A percentile compares a stretch with the other conserved stretches of the same genome.
These are phyloP conservation scores for Hirtodrosophila duncani DNA, from an alignment of 2,888 invertebrate genomes.

Conservation along the genomic window DNA sequence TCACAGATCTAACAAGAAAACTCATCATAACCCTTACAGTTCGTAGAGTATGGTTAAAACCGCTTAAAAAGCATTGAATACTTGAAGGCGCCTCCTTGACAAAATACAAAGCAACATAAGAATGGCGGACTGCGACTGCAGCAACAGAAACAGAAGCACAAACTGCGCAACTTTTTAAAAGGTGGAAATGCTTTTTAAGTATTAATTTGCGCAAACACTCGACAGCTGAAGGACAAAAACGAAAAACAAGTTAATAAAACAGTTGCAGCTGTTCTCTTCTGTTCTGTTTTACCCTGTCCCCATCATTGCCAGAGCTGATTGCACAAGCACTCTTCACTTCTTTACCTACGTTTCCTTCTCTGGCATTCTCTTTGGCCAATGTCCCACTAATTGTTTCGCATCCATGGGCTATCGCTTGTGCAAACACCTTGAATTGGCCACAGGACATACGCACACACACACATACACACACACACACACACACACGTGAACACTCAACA, in stretches of 20 bases:
- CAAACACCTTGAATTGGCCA: constrained; percentile 40
- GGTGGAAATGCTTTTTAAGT: constrained; percentile 52
- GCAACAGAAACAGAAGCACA: constrained; percentile 18
- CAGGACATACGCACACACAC: constrained; percentile 48
- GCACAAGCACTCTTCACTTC: constrained; percentile 3
- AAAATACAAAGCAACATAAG: not conserved
- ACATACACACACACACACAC: constrained; percentile 23
- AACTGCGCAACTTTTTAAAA: constrained; percentile 39
- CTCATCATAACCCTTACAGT: no score
- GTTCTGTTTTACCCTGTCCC: no score
- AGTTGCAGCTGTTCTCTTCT: constrained; percentile 39
- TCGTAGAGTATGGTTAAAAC: constrained; percentile 8
- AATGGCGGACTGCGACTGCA: constrained; percentile 2
- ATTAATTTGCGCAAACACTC: constrained; percentile 58
- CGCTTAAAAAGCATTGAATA: constrained; percentile 26
- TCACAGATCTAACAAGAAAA: no score
- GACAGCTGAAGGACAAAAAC: constrained; percentile 14
- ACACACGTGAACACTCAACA: not conserved
- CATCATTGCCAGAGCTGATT: no score
- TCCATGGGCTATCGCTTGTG: constrained; percentile 46
- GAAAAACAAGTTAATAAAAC: constrained; percentile 52
- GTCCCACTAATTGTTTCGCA: constrained; percentile 58
- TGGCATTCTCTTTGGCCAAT: constrained; percentile 36
- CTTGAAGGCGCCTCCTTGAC: constrained; percentile 25
- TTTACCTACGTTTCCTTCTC: not conserved